Evolutionary conservation across 2,888 invertebrate genomes (phyloP).

Genomic region (Leptothorax acervorum): DNA sequence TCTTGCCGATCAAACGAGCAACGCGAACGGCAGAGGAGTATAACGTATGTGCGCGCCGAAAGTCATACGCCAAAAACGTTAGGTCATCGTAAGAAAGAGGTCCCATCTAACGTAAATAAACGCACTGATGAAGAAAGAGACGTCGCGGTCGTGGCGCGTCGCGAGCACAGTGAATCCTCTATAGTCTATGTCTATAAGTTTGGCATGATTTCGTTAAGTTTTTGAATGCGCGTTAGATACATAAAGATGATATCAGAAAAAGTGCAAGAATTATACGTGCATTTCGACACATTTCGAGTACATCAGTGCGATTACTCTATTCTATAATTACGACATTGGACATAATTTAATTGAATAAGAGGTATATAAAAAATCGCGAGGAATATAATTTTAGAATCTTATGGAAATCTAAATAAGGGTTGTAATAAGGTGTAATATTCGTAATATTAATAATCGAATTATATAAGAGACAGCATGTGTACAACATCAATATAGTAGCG

Average conservation of each 20-base stretch:
- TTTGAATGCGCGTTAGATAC: not conserved
- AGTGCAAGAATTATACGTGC: not conserved
- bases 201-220: not conserved
- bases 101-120: constrained; percentile 28
- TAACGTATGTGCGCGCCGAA: constrained; percentile 16
- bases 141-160: not conserved
- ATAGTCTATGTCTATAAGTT: not conserved
- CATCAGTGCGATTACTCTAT: not conserved
- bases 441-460: not conserved
- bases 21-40: not conserved
- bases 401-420: not conserved
- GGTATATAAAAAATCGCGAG: not conserved
- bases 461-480: not conserved
- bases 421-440: not conserved
- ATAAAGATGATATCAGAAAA: not conserved
- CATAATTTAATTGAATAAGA: not conserved
- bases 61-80: not conserved
- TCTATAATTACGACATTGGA: too few relatives aligned
- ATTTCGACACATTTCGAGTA: not conserved
- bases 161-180: constrained; percentile 23
- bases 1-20: constrained; percentile 5
- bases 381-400: not conserved
- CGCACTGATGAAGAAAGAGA: not conserved
- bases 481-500: not conserved
- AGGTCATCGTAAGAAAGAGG: constrained; percentile 33